phyloP scores from a whole-genome alignment of 2,888 invertebrate genomes.

The Taphrorychus bicolor region DNA sequence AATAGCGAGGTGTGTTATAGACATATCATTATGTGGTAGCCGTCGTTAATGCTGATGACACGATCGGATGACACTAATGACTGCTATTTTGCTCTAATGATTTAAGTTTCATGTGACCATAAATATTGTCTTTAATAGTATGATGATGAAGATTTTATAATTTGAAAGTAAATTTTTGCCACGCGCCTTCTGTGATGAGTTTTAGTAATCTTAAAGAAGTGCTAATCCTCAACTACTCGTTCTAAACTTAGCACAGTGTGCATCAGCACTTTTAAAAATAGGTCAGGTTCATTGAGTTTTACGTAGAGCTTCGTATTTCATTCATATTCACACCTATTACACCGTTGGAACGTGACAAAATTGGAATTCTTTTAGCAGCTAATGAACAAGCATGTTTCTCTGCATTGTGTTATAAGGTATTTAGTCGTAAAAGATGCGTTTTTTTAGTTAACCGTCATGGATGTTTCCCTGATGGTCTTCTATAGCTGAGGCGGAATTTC shows the following conservation, averaged over 20 bases:
- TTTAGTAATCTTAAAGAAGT: no score
- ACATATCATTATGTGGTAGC: slow-evolving; percentile 34
- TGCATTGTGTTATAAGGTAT: neutral
- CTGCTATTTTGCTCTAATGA: slow-evolving; percentile 22
- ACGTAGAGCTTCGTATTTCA: neutral
- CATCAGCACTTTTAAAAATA: neutral
- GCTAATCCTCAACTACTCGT: no score
- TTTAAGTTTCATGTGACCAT: no score
- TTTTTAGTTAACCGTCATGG: no score
- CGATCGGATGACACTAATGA: slow-evolving; percentile 25
- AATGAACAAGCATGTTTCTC: neutral
- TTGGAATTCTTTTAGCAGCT: neutral
- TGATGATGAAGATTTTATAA: no score
- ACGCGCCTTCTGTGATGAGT: no score
- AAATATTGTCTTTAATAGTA: no score
- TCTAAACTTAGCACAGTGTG: neutral
- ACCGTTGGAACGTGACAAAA: neutral
- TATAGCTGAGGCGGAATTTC: slow-evolving; percentile 19
- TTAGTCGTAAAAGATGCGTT: no score
- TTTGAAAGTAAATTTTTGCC: no score
- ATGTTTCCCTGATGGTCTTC: no score
- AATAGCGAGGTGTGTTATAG: slow-evolving; percentile 31
- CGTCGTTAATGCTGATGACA: slow-evolving; percentile 28
- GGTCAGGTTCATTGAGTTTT: neutral
- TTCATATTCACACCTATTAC: neutral